Conservation (phyloP, 2,113 vertebrate genomes). For the Manacus vitellinus region DNA sequence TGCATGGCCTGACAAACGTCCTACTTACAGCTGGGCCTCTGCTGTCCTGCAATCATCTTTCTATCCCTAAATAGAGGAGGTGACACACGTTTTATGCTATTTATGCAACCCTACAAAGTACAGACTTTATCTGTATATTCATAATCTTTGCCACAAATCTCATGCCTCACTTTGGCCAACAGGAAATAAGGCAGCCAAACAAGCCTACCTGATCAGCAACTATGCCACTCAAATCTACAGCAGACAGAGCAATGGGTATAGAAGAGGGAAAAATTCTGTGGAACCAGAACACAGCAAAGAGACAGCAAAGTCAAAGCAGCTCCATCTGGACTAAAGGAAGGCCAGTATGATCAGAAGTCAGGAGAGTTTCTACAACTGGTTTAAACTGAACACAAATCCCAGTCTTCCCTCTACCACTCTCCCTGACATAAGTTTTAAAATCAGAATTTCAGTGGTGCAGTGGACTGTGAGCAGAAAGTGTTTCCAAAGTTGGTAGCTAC, state of each 20-base stretch:
- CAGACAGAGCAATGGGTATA: accelerated
- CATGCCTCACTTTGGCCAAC: neutral
- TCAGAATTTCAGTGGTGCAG: neutral
- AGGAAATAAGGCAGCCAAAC: neutral
- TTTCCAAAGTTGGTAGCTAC: neutral
- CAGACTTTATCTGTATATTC: neutral
- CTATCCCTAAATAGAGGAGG: neutral
- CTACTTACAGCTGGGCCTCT: neutral
- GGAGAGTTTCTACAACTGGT: neutral
- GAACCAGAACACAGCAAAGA: neutral
- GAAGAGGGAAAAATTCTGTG: neutral
- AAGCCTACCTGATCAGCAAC: neutral
- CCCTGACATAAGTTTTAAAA: neutral
- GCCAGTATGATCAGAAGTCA: neutral
- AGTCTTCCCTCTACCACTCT: neutral
- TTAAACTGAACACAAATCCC: neutral
- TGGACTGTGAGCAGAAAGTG: neutral
- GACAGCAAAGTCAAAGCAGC: neutral
- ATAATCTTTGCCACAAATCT: neutral
- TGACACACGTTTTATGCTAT: neutral
- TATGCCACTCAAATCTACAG: neutral
- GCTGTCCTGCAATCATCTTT: neutral
- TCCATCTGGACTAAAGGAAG: neutral
- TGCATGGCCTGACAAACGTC: neutral
- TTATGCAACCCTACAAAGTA: neutral